A percentile compares a stretch with the other conserved stretches of the same genome.
Evolutionary conservation across 2,113 vertebrate genomes (phyloP).

Genomic region (Otolemur garnettii): DNA sequence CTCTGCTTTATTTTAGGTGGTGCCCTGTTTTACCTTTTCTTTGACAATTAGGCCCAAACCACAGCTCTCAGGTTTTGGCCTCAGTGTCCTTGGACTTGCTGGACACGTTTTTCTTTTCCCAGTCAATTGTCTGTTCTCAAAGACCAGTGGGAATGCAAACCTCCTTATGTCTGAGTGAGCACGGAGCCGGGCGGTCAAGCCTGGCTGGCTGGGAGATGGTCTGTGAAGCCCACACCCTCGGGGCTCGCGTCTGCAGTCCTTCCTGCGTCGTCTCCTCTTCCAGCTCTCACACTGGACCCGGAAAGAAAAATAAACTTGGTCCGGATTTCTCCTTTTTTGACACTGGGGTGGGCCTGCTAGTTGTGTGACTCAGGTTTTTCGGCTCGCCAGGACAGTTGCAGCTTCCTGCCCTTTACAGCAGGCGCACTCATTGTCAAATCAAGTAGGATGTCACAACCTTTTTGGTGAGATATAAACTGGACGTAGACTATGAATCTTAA

Average conservation of each 20-base stretch:
- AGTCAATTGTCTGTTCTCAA: not conserved
- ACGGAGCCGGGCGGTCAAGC: not conserved
- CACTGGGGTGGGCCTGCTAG: slow-evolving; percentile 56
- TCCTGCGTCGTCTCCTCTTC: slow-evolving; percentile 29
- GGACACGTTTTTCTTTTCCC: not conserved
- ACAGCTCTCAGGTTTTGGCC: not conserved
- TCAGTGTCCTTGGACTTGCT: not conserved
- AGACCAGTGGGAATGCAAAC: not conserved
- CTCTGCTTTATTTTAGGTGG: not conserved
- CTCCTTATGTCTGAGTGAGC: not conserved
- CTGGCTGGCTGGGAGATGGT: not conserved
- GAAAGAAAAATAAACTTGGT: slow-evolving; percentile 73
- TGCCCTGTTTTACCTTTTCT: not conserved
- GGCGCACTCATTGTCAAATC: fast-evolving
- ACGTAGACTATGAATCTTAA: not conserved
- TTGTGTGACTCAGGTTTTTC: not conserved
- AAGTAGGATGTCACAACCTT: not conserved
- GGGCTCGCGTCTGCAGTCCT: slow-evolving; percentile 20
- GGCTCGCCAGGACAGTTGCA: not conserved
- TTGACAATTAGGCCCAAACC: not conserved
- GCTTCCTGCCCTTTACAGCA: not conserved
- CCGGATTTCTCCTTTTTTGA: not conserved
- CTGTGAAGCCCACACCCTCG: slow-evolving; percentile 32
- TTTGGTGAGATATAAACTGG: not conserved
- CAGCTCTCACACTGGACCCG: not conserved